A percentile compares a stretch with the other conserved stretches of the same genome.
Evolutionary conservation across 2,888 invertebrate genomes (phyloP).

Genomic region (Platerodrilus igneus): DNA sequence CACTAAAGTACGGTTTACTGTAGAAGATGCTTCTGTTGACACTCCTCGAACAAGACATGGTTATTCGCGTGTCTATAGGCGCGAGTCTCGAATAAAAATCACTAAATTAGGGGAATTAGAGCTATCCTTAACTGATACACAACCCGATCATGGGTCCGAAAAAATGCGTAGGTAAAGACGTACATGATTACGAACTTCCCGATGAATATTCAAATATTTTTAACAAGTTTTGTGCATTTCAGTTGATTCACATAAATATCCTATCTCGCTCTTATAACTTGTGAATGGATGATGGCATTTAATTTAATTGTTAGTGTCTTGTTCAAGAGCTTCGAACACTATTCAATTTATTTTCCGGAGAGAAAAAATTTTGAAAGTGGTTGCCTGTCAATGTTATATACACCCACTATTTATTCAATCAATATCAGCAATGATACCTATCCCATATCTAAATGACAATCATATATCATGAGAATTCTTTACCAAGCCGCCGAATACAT

Average conservation of each 20-base stretch:
- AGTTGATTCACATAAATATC: slow-evolving; percentile 13
- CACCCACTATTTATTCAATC: slow-evolving; percentile 21
- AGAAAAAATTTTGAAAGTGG: slow-evolving; percentile 16
- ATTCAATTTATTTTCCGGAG: too few relatives aligned
- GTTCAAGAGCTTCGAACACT: too few relatives aligned
- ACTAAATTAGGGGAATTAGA: slow-evolving; percentile 46
- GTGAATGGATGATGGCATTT: slow-evolving; percentile 19
- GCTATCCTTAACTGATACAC: slow-evolving; percentile 48
- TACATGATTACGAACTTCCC: slow-evolving; percentile 17
- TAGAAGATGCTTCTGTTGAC: slow-evolving; percentile 32
- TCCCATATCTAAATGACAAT: slow-evolving; percentile 22
- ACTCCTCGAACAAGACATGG: slow-evolving; percentile 28
- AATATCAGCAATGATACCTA: slow-evolving; percentile 20
- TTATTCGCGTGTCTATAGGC: slow-evolving; percentile 34
- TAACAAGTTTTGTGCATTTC: slow-evolving; percentile 35
- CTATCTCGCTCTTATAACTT: slow-evolving; percentile 12
- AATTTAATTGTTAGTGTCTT: slow-evolving; percentile 12
- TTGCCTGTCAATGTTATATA: slow-evolving; percentile 12
- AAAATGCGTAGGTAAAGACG: slow-evolving; percentile 26
- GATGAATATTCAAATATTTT: slow-evolving; percentile 35
- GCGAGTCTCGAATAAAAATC: slow-evolving; percentile 38
- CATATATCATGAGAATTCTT: slow-evolving; percentile 21
- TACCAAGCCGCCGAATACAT: slow-evolving; percentile 20
- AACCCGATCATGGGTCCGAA: slow-evolving; percentile 35
- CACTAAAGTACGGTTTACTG: slow-evolving; percentile 42